Conservation (phyloP, 2,797 vertebrate species). For the Aplochiton taeniatus region DNA sequence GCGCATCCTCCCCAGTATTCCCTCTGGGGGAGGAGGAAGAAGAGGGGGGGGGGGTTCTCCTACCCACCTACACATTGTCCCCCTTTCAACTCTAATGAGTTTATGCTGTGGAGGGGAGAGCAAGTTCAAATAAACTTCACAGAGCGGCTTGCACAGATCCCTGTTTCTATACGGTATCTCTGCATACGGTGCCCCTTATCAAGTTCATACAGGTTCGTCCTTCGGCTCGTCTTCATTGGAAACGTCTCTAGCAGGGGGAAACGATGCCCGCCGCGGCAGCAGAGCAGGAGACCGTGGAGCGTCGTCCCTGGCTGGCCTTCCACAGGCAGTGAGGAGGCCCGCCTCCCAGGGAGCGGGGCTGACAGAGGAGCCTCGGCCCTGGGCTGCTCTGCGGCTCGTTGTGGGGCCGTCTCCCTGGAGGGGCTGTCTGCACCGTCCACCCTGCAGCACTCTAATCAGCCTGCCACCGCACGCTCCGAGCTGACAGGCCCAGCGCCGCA, state of each 20-base stretch:
- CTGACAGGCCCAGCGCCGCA: slow-evolving; percentile 67
- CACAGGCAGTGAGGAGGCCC: slow-evolving; percentile 40
- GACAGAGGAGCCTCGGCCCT: slow-evolving; percentile 61
- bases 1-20: too few relatives aligned
- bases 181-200: too few relatives aligned
- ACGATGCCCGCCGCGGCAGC: slow-evolving; percentile 18
- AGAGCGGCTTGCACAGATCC: too few relatives aligned
- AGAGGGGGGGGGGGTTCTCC: too few relatives aligned
- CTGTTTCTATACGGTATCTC: too few relatives aligned
- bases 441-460: slow-evolving; percentile 67
- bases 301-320: slow-evolving; percentile 35
- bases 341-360: slow-evolving; percentile 42
- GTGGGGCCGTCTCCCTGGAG: slow-evolving; percentile 55
- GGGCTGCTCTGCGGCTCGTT: slow-evolving; percentile 48
- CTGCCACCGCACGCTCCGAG: slow-evolving; percentile 64
- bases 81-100: too few relatives aligned
- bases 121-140: too few relatives aligned
- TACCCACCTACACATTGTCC: too few relatives aligned
- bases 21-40: too few relatives aligned
- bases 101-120: too few relatives aligned
- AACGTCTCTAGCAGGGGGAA: slow-evolving; percentile 31
- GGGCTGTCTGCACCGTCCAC: slow-evolving; percentile 56
- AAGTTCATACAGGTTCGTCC: too few relatives aligned
- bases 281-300: too few relatives aligned
- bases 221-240: not conserved